Evolutionary conservation across 2,888 invertebrate species (phyloP), one percentile per base, ranked within the genome.

Genomic region (Pheosia gnoma): DNA sequence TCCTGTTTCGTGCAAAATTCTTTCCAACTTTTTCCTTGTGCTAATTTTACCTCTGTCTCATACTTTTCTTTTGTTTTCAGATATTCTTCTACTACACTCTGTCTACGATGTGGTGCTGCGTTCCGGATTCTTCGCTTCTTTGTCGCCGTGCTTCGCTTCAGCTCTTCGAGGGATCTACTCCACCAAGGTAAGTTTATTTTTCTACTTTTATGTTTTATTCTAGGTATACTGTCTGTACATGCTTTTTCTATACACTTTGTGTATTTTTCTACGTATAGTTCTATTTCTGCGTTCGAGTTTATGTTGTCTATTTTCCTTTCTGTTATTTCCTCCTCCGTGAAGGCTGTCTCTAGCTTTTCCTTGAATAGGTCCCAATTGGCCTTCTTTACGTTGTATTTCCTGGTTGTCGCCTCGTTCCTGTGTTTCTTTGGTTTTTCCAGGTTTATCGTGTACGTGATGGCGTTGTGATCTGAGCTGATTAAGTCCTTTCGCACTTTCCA

Each of bases 401-500:
- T 61, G 0, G 76, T 74, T 0, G 67, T 25, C 25, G 25, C 25
- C 25, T 1, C 65, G 0, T 68, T 56, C 0, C 38, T 36, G n/a
- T 0, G 54, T 54, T 0, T 61, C 65, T 49, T 61, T 39, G 8
- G 52, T 4, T 53, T 59, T 72, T 11, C n/a, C 4, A 69, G 0
- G 0, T 51, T 64, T 0, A 79, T 51, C 6, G 63, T 59, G 7
- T 78, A 77, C 0, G 43, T 13, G 0, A 81, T 75, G 0, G 61
- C 65, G 56, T 68, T 70, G 60, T 72, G 70, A n/a, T 73, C 73
- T 9, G 73, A 71, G 62, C 68, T 74, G 4, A 61, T 66, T n/a
- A 65, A 60, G 4, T 37, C 11, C 4, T 59, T 62, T 0, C 60
- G 68, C 0, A 74, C 66, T 25, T 53, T 64, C 74, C 72, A 72